Conservation (phyloP, 2,113 vertebrate genomes). For the Dendrocopos noguchii region DNA sequence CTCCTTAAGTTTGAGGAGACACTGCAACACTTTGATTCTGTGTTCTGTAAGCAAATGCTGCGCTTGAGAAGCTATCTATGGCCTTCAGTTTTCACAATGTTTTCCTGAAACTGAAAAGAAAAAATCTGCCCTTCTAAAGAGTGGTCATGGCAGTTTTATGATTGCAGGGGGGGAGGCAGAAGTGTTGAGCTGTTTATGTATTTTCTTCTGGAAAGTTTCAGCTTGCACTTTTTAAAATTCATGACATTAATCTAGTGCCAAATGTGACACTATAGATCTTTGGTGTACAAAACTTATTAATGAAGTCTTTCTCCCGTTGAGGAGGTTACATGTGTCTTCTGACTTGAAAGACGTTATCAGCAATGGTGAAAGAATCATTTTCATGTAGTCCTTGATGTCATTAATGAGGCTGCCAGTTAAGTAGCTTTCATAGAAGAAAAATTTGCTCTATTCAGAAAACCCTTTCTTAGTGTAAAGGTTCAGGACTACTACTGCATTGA, state of each 20-base stretch:
- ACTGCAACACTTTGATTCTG: not conserved
- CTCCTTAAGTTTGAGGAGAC: not conserved
- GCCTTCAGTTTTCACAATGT: not conserved
- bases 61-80: not conserved
- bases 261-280: not conserved
- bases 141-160: not conserved
- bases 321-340: not conserved
- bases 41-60: not conserved
- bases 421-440: no score
- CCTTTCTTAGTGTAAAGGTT: no score
- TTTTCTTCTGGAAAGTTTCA: not conserved
- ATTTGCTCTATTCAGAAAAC: no score
- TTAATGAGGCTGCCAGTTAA: not conserved
- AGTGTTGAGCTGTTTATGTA: not conserved
- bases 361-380: not conserved
- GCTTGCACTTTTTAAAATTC: not conserved
- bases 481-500: no score
- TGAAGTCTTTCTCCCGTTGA: not conserved
- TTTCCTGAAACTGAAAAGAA: not conserved
- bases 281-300: not conserved
- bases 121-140: rapidly evolving
- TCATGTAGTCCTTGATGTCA: not conserved
- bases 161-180: no score
- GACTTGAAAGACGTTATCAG: not conserved
- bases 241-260: not conserved